Conservation (phyloP, 2,888 invertebrate species). For the Disparrhopalites patrizii region DNA sequence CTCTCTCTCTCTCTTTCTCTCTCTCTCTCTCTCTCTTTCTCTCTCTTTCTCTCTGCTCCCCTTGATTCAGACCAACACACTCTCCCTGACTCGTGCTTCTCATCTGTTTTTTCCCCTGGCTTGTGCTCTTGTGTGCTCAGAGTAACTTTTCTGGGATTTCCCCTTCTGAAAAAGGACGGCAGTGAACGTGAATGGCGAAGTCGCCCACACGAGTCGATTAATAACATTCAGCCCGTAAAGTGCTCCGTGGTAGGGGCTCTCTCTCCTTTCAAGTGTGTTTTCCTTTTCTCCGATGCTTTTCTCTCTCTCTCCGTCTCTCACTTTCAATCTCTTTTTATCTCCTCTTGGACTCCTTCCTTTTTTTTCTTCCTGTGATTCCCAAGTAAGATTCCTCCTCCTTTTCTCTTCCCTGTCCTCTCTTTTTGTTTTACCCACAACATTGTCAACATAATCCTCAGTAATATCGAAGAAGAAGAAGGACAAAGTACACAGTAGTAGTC, state of each 20-base stretch:
- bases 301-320: background rate
- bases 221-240: slow-evolving; percentile 25
- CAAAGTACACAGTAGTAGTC: too few species aligned
- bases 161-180: slow-evolving; percentile 11
- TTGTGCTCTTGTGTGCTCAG: slow-evolving; percentile 1
- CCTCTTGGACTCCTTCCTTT: background rate
- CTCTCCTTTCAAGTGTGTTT: slow-evolving; percentile 17
- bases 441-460: too few species aligned
- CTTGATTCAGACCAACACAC: too few species aligned
- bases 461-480: too few species aligned
- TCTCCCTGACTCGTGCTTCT: too few species aligned
- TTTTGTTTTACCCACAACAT: background rate
- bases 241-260: slow-evolving; percentile 18
- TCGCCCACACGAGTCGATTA: slow-evolving; percentile 29
- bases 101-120: background rate
- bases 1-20: background rate
- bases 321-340: background rate
- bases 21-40: background rate
- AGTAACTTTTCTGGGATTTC: slow-evolving; percentile 13
- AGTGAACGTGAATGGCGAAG: slow-evolving; percentile 22
- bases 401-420: background rate
- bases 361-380: background rate
- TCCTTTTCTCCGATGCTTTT: slow-evolving; percentile 5
- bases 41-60: too few species aligned
- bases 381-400: background rate